These are phyloP conservation scores for Peucedramus taeniatus DNA, from an alignment of 2,113 vertebrate species.

Conservation along the genomic window DNA sequence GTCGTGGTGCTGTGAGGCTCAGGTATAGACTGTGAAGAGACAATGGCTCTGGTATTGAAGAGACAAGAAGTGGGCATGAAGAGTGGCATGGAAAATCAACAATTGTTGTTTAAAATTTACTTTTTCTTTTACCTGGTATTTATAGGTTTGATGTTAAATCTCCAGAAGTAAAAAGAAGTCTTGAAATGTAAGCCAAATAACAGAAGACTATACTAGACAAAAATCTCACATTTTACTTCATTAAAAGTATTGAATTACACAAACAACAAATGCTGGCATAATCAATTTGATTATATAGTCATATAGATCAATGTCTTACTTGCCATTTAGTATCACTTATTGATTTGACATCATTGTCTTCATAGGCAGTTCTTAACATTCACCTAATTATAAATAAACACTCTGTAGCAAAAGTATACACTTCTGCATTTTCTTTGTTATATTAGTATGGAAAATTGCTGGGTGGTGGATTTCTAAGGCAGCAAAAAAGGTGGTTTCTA, in stretches of 20 bases:
- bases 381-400: background rate
- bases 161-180: background rate
- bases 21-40: background rate
- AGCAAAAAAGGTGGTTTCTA: background rate
- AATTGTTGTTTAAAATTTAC: background rate
- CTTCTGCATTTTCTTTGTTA: background rate
- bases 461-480: background rate
- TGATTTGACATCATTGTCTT: background rate
- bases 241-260: background rate
- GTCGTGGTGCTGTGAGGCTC: accelerated
- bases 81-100: background rate
- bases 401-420: background rate
- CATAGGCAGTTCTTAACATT: background rate
- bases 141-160: background rate
- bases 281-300: background rate
- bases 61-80: background rate
- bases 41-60: background rate
- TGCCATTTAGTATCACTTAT: background rate
- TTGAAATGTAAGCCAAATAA: background rate
- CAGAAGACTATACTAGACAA: background rate
- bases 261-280: background rate
- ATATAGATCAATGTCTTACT: background rate
- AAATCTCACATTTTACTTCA: background rate
- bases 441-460: background rate
- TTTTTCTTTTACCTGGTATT: background rate